phyloP scores from a whole-genome alignment of 1,140 invertebrate species.

The Temnothorax curvispinosus region DNA sequence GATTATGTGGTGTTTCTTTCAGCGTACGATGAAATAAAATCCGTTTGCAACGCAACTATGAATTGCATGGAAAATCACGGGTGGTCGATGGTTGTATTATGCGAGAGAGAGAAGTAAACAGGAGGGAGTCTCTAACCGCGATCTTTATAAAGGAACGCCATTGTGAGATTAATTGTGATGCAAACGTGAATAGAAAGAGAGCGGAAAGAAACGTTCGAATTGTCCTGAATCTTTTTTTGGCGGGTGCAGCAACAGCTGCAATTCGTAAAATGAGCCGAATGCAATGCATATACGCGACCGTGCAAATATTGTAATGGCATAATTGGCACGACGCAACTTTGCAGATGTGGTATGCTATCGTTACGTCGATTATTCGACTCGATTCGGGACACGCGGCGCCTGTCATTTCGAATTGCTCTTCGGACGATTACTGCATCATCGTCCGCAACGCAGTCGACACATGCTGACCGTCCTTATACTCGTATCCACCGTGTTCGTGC shows the following conservation, averaged over 20 bases:
- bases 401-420: constrained; percentile 60
- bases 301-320: constrained; percentile 32
- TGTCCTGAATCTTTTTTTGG: constrained; percentile 7
- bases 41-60: not conserved
- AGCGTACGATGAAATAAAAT: constrained; percentile 41
- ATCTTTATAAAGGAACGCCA: constrained; percentile 19
- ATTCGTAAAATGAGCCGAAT: constrained; percentile 33
- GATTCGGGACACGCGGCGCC: constrained; percentile 10
- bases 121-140: not conserved
- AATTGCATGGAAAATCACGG: constrained; percentile 40
- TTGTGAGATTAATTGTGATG: constrained; percentile 28
- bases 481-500: not conserved
- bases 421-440: constrained; percentile 39
- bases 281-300: not conserved
- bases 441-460: constrained; percentile 21
- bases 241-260: not conserved
- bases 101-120: constrained; percentile 20
- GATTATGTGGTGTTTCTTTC: constrained; percentile 15
- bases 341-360: constrained; percentile 13
- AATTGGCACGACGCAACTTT: constrained; percentile 35
- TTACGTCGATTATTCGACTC: constrained; percentile 50
- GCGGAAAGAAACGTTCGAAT: not conserved
- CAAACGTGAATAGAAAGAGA: not conserved
- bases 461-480: not conserved
- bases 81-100: not conserved